Percentiles rank a stretch among this genome's conserved stretches.
Evolutionary conservation across 2,888 invertebrate species (phyloP).

Genomic region (Petrolisthes cinctipes): DNA sequence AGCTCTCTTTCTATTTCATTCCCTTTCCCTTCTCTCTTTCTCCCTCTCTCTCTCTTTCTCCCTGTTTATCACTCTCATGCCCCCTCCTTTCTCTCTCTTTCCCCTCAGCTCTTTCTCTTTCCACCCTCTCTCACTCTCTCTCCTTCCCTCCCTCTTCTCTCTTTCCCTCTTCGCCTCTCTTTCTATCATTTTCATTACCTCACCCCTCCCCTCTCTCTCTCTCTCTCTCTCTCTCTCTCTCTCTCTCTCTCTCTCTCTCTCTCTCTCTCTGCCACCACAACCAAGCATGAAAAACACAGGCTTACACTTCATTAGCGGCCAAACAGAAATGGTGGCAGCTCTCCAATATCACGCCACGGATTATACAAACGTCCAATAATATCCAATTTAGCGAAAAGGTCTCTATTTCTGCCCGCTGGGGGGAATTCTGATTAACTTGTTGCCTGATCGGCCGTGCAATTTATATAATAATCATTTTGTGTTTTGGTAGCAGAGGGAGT

Average conservation of each 20-base stretch:
- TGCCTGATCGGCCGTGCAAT: conserved; percentile 25
- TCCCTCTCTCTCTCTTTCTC: background rate
- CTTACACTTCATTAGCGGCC: background rate
- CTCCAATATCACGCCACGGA: background rate
- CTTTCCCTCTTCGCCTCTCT: background rate
- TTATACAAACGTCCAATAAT: conserved; percentile 32
- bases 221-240: background rate
- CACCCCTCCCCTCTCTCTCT: background rate
- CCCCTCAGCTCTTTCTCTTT: background rate
- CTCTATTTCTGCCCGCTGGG: conserved; percentile 34
- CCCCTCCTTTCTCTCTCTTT: background rate
- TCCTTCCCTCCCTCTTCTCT: background rate
- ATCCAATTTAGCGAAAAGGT: conserved; percentile 40
- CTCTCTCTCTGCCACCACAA: conserved; percentile 8
- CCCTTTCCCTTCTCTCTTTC: background rate
- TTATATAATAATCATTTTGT: conserved; percentile 31
- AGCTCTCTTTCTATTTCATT: background rate
- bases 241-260: conserved; percentile 28
- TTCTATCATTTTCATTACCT: background rate
- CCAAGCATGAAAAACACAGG: background rate
- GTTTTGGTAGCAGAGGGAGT: background rate
- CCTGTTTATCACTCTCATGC: background rate
- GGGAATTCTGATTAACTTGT: conserved; percentile 38
- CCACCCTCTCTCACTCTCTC: background rate
- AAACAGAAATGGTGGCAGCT: background rate